These are phyloP conservation scores for Thunnus maccoyii DNA, from an alignment of 2,113 vertebrate genomes.

Conservation along the genomic window DNA sequence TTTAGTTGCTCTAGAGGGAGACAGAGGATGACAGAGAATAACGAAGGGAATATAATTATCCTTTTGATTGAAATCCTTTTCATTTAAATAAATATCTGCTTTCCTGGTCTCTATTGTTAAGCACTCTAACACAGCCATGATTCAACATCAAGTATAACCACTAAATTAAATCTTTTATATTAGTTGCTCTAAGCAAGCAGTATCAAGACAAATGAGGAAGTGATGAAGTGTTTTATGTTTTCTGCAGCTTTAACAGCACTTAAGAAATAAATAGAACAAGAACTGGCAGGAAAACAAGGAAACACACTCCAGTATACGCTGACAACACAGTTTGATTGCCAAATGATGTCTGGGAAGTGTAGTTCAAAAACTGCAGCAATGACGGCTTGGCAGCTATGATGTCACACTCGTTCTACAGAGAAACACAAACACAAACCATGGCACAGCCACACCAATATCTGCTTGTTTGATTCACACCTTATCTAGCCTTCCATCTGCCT, in stretches of 20 bases:
- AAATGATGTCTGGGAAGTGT: not conserved
- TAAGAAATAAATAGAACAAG: not conserved
- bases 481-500: conserved; percentile 16
- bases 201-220: not conserved
- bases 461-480: conserved; percentile 35
- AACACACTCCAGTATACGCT: not conserved
- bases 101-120: not conserved
- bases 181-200: not conserved
- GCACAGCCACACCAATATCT: not conserved
- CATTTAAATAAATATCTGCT: conserved; percentile 32
- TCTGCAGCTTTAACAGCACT: not conserved
- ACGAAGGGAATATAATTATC: not conserved
- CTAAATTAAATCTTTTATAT: conserved; percentile 22
- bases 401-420: not conserved
- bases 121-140: not conserved
- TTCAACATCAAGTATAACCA: conserved; percentile 6
- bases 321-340: not conserved
- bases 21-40: conserved; percentile 10
- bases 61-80: conserved; percentile 6
- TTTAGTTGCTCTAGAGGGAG: conserved; percentile 1
- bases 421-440: conserved; percentile 12
- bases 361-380: not conserved
- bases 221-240: not conserved
- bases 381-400: not conserved
- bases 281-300: not conserved